Conservation (phyloP, 2,888 invertebrate species). For the Anodontia alba region DNA sequence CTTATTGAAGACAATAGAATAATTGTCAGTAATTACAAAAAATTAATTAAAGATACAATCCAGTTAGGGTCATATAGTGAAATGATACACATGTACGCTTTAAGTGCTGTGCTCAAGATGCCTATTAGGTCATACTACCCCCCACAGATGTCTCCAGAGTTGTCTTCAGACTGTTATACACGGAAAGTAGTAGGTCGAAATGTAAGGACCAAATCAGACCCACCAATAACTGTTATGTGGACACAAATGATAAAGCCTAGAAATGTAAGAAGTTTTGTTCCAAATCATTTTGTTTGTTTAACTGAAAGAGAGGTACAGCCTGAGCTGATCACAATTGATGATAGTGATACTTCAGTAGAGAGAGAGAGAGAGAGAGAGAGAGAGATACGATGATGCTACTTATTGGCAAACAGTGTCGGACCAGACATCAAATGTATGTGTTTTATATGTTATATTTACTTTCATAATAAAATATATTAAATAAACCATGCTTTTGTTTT, state of each 20-base stretch:
- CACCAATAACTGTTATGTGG: neutral
- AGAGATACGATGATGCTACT: too few relatives aligned
- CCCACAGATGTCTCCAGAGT: slow-evolving; percentile 4
- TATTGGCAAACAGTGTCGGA: too few relatives aligned
- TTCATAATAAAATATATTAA: too few relatives aligned
- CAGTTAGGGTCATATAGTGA: neutral
- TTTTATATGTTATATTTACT: too few relatives aligned
- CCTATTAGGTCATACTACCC: slow-evolving; percentile 20
- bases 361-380: too few relatives aligned
- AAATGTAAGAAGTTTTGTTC: neutral
- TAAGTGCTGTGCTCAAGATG: slow-evolving; percentile 12
- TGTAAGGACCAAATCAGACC: neutral
- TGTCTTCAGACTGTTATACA: neutral
- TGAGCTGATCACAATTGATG: too few relatives aligned
- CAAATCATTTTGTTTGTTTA: slow-evolving; percentile 6
- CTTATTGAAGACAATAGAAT: slow-evolving; percentile 19
- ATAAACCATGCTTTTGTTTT: too few relatives aligned
- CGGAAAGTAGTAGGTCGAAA: neutral
- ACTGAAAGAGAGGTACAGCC: too few relatives aligned
- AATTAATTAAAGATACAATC: neutral
- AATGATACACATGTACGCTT: slow-evolving; percentile 25
- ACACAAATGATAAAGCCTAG: neutral
- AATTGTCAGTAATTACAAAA: slow-evolving; percentile 15
- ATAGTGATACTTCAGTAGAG: too few relatives aligned
- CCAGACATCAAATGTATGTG: too few relatives aligned